Conservation (phyloP, 2,888 invertebrate species). For the Drosophila anomalata region DNA sequence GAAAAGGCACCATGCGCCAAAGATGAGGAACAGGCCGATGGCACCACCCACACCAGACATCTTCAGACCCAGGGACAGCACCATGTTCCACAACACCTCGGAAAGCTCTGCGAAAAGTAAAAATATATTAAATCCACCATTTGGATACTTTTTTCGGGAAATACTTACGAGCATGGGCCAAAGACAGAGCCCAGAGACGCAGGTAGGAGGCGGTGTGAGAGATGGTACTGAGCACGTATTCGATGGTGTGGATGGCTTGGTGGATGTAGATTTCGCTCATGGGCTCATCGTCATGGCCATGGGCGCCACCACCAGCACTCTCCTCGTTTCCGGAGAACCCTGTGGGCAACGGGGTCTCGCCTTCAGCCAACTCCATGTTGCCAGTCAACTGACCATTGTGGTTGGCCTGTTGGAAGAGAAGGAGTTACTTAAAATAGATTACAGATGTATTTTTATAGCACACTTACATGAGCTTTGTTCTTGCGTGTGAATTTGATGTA, state of each 20-base stretch:
- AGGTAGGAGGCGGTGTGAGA: constrained; percentile 98
- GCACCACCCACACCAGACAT: constrained; percentile 88
- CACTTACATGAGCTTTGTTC: constrained; percentile 70
- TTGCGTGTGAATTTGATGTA: constrained; percentile 85
- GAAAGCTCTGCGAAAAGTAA: constrained; percentile 87
- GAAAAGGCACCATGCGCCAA: constrained; percentile 94
- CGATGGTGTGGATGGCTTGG: constrained; percentile 97
- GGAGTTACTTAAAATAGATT: not conserved
- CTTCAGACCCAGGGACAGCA: constrained; percentile 91
- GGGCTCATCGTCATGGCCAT: constrained; percentile 86
- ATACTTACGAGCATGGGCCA: constrained; percentile 95
- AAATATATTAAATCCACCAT: not conserved
- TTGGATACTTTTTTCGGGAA: not conserved
- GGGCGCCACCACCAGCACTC: constrained; percentile 65
- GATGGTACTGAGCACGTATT: constrained; percentile 97
- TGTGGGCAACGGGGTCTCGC: constrained; percentile 72
- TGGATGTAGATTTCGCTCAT: constrained; percentile 95
- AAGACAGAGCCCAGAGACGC: constrained; percentile 96
- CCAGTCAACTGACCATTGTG: constrained; percentile 88
- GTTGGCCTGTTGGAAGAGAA: constrained; percentile 59
- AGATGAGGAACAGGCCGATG: constrained; percentile 91
- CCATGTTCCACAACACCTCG: constrained; percentile 97
- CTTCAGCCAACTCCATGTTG: constrained; percentile 87
- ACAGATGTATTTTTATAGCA: not conserved
- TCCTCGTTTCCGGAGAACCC: constrained; percentile 53